A percentile compares a stretch with the other conserved stretches of the same genome.
Conservation (phyloP, 37 sponge, comb jelly and placozoan species). For the Oscarella lobularis region DNA sequence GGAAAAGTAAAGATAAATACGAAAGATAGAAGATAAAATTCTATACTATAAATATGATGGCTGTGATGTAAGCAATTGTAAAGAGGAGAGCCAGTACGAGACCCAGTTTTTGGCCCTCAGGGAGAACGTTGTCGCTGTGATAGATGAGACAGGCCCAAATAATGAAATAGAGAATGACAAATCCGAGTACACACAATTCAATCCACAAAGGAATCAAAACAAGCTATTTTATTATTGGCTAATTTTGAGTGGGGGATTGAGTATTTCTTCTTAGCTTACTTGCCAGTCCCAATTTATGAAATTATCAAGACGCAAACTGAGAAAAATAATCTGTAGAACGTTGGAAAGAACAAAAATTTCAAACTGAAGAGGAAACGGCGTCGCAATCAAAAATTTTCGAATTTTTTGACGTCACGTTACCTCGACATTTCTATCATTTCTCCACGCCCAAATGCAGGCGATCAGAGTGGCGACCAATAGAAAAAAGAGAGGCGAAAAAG, state of each 20-base stretch:
- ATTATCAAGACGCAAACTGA: not conserved
- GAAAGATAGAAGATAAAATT: not conserved
- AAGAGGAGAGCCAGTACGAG: not conserved
- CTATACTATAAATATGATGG: not conserved
- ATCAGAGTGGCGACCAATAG: not conserved
- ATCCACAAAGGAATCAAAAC: not conserved
- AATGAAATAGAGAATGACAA: not conserved
- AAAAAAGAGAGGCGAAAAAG: not conserved
- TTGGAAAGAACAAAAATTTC: not conserved
- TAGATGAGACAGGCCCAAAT: not conserved
- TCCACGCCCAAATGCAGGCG: not conserved
- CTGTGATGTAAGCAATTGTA: not conserved
- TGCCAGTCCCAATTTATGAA: not conserved
- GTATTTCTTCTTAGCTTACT: not conserved
- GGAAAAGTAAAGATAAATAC: no score
- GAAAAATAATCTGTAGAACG: not conserved
- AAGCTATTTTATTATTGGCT: not conserved
- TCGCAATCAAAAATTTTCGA: no score
- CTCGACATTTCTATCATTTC: not conserved
- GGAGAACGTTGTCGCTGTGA: not conserved
- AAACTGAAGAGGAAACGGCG: no score
- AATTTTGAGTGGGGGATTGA: no score
- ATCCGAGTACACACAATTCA: not conserved
- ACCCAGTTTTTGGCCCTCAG: not conserved
- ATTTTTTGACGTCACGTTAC: no score